Base-by-base conservation (phyloP, 2,113 vertebrate genomes). In the Calonectris borealis region DNA sequence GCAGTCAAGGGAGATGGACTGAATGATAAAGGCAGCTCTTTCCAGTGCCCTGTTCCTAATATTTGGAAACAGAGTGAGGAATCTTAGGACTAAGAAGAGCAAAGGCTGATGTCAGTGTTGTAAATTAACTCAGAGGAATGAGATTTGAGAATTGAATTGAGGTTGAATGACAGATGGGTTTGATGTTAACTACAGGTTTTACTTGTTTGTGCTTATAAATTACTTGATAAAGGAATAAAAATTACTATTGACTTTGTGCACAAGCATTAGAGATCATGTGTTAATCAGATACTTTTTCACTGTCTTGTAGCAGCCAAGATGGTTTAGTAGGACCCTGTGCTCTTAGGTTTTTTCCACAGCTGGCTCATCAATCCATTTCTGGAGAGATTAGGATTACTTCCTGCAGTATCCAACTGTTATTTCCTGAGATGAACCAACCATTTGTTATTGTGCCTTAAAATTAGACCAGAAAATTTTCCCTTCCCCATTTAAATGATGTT, bases 401-500 rank as follows among this genome's bases (percentile, higher is more conserved):
- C 61, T 51, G 34, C 34, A 48, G 14, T 31, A 64, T 48, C 42
- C 21, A 52, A 49, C 25, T 2, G 4, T 48, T 91, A 61, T 91
- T 87, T 91, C 34, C 44, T 38, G 16, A 77, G 58, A 58, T 20
- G 17, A 90, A 77, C 13, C 17, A 64, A 46, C 48, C 34, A 20
- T 44, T 83, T 78, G 16, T 32, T 70, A 95, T 76, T 73, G 62
- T 89, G 62, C 46, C 81, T 89, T 62, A 91, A 87, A 94, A 96
- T 55, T 70, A 87, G 84, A 80, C 75, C 93, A 95, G 84, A 90
- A 95, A 94, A 91, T 90, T 70, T 73, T 52, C 48, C 20, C 24
- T 71, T 66, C 34, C 54, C 54, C 14, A 44, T 80, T 93, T 82
- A 69, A 93, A 93, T 57, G 38, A 69, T 0, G 1, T 76, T 86